These are phyloP conservation scores for Rhodophaea formosa DNA, from an alignment of 2,888 invertebrate genomes.

Conservation along the genomic window DNA sequence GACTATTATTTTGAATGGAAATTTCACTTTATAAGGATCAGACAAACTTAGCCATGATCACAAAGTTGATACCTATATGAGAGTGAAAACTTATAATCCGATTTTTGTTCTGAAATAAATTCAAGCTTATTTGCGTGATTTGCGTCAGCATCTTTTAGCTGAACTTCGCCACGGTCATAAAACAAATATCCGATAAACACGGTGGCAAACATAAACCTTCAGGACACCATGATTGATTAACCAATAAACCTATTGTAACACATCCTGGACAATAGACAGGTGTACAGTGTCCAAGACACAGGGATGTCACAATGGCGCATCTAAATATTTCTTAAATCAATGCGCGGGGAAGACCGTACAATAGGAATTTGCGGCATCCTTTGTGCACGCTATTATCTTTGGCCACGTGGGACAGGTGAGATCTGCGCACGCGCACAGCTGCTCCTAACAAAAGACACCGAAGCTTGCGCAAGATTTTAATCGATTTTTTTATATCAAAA, in stretches of 20 bases:
- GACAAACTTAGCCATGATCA: too few relatives aligned
- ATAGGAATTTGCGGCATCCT: constrained; percentile 54
- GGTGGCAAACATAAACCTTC: constrained; percentile 9
- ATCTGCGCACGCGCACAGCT: constrained; percentile 74
- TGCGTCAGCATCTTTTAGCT: background rate
- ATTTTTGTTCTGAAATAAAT: too few relatives aligned
- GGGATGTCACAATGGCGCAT: constrained; percentile 13
- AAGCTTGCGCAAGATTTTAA: constrained; percentile 77
- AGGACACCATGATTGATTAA: constrained; percentile 4
- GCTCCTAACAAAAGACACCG: constrained; percentile 59
- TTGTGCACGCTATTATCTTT: constrained; percentile 65
- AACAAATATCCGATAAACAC: background rate
- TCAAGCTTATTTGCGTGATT: too few relatives aligned
- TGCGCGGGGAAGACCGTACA: constrained; percentile 50
- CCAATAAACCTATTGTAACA: constrained; percentile 13
- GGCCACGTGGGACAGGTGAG: constrained; percentile 77
- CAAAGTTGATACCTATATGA: too few relatives aligned
- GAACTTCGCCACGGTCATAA: constrained; percentile 7
- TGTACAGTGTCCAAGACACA: constrained; percentile 17
- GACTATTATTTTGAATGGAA: too few relatives aligned
- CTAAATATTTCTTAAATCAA: constrained; percentile 63
- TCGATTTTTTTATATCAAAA: constrained; percentile 58
- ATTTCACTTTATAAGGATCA: too few relatives aligned
- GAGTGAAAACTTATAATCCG: too few relatives aligned
- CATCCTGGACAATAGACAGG: constrained; percentile 22